Evolutionary conservation across 2,888 invertebrate genomes (phyloP).

Genomic region (Trachelus troglodyta): DNA sequence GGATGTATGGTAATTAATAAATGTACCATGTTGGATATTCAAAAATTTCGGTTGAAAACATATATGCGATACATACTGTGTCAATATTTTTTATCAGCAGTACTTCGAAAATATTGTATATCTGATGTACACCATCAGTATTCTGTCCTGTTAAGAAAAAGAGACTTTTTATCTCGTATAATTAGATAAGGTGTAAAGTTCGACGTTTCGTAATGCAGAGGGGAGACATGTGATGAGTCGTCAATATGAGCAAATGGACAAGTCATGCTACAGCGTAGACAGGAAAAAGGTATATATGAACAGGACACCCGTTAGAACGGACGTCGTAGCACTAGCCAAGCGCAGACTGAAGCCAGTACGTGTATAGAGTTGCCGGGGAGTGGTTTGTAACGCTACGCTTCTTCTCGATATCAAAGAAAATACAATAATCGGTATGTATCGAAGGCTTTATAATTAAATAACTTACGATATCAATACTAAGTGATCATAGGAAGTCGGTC

Average conservation of each 20-base stretch:
- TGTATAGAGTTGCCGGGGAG: background rate
- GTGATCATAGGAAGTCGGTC: background rate
- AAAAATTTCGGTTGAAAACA: too few species aligned
- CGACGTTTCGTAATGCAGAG: background rate
- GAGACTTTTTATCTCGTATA: background rate
- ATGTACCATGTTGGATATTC: too few species aligned
- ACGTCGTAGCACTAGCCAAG: background rate
- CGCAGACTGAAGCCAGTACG: background rate
- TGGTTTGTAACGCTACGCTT: background rate
- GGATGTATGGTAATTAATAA: too few species aligned
- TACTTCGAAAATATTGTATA: background rate
- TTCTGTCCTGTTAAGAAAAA: background rate
- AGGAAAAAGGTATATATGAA: background rate
- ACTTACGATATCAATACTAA: background rate
- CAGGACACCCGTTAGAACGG: background rate
- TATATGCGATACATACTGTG: too few species aligned
- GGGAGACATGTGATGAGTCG: background rate
- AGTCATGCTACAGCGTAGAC: background rate
- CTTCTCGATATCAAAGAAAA: background rate
- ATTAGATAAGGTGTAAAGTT: background rate
- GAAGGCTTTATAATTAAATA: background rate
- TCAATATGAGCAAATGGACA: background rate
- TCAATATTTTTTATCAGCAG: too few species aligned
- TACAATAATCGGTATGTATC: background rate
- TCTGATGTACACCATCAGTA: background rate